These are phyloP conservation scores for Phalangium opilio DNA, from an alignment of 2,888 invertebrate species.

Conservation along the genomic window DNA sequence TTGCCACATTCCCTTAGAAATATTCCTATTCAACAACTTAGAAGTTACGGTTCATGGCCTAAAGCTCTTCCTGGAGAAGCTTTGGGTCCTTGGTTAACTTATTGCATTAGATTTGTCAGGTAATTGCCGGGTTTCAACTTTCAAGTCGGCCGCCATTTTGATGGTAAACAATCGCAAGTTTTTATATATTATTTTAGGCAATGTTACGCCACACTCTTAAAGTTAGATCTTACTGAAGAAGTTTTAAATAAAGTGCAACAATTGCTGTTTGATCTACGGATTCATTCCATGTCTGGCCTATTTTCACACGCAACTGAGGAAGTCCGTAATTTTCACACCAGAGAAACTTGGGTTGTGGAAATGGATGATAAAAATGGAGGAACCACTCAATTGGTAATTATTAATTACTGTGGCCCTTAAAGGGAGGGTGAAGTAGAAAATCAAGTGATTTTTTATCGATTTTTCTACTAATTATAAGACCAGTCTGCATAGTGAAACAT, in stretches of 20 bases:
- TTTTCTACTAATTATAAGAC: too few relatives aligned
- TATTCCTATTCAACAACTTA: slow-evolving; percentile 22
- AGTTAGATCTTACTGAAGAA: slow-evolving; percentile 72
- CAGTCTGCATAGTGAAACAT: too few relatives aligned
- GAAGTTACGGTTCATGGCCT: slow-evolving; percentile 38
- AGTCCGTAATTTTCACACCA: slow-evolving; percentile 49
- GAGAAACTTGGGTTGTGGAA: slow-evolving; percentile 74
- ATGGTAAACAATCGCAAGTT: too few relatives aligned
- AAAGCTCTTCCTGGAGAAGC: slow-evolving; percentile 27
- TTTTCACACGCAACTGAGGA: slow-evolving; percentile 66
- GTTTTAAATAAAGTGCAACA: slow-evolving; percentile 68
- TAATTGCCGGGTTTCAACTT: slow-evolving; percentile 13
- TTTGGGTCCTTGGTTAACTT: slow-evolving; percentile 48
- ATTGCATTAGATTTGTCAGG: slow-evolving; percentile 59
- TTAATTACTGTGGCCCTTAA: too few relatives aligned
- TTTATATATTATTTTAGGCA: too few relatives aligned
- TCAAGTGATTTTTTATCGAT: too few relatives aligned
- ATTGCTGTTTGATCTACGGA: slow-evolving; percentile 68
- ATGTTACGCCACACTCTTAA: slow-evolving; percentile 56
- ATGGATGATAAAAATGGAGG: slow-evolving; percentile 69
- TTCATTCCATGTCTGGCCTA: slow-evolving; percentile 68
- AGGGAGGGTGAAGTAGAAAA: too few relatives aligned
- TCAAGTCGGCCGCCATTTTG: too few relatives aligned
- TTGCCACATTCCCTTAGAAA: slow-evolving; percentile 35
- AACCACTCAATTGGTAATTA: slow-evolving; percentile 57